phyloP scores from a whole-genome alignment of 2,113 vertebrate species.

The Pavo muticus region DNA sequence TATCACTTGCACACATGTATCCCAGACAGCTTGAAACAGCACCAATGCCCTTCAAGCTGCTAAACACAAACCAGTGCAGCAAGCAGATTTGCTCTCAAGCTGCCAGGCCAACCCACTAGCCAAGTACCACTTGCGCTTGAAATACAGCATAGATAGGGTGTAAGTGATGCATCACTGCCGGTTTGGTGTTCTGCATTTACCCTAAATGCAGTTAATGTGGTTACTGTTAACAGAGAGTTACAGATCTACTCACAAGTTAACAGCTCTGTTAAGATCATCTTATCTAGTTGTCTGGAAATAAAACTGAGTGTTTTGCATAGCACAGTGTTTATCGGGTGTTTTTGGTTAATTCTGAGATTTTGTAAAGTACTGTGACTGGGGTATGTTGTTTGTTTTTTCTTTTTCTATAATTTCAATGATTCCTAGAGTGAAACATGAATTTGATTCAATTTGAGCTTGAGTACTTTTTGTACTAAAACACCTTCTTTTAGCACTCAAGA shows the following conservation, averaged over 20 bases:
- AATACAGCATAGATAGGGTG: background rate
- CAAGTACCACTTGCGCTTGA: background rate
- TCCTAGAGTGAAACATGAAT: background rate
- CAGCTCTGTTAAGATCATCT: slow-evolving; percentile 1
- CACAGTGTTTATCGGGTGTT: background rate
- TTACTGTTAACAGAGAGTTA: background rate
- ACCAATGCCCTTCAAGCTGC: background rate
- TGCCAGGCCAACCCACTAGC: background rate
- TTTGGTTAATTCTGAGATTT: slow-evolving; percentile 27
- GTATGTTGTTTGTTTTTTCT: background rate
- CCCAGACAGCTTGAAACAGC: background rate
- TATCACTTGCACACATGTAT: rapidly evolving
- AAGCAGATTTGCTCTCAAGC: background rate
- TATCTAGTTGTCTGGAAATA: slow-evolving; percentile 11
- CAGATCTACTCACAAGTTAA: slow-evolving; percentile 1
- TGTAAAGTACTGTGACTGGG: background rate
- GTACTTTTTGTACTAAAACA: background rate
- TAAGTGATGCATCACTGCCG: background rate
- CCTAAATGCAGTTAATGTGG: background rate
- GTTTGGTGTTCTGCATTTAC: background rate
- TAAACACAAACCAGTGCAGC: background rate
- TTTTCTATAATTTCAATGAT: background rate
- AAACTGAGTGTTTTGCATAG: background rate
- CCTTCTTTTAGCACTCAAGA: background rate
- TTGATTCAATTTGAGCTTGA: background rate